Base-by-base conservation (phyloP, 2,888 invertebrate genomes). In the Troilus luridus region DNA sequence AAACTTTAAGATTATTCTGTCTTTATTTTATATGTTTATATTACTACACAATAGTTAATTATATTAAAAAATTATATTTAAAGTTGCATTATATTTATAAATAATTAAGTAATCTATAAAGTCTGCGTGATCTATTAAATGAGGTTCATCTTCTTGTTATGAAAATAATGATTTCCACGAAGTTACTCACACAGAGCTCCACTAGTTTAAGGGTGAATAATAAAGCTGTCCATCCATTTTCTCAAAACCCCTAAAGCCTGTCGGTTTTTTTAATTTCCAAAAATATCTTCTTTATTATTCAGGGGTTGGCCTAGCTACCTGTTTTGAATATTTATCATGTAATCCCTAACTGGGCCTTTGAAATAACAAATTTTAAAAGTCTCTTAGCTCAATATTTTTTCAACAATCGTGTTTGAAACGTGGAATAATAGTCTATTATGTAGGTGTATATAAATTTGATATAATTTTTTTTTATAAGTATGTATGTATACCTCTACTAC, bases 181-280 rank as follows among this genome's bases (percentile, higher is more conserved):
- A 24, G 14, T 24, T 10, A 6, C 24, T 6, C 5, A 12, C 14
- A 67, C 14, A 12, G 2, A 24, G 10, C 24, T n/a, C n/a, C n/a
- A n/a, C n/a, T 21, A n/a, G 64, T 8, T 10, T 24, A 60, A 12
- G 2, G 41, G 24, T 67, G 24, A 6, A 24, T 77, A 41, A 27
- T 27, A 6, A 72, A 14, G 12, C 17, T 77, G 17, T 27, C 41
- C 41, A 77, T 77, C 72, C 72, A 41, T 77, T 77, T 77, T 77
- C 72, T 41, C 72, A 77, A 77, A 77, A 77, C 21, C 72, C 72
- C 41, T 8, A 77, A 77, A 77, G 27, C 72, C 72, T 77, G 27
- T 77, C 17, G 27, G 41, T 77, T 77, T 77, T 77, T 77, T 77
- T 77, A 77, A 77, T 77, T 77, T 77, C 72, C 72, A 77, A 77